Conservation (phyloP, 2,113 vertebrate species). For the Marmota flaviventris region DNA sequence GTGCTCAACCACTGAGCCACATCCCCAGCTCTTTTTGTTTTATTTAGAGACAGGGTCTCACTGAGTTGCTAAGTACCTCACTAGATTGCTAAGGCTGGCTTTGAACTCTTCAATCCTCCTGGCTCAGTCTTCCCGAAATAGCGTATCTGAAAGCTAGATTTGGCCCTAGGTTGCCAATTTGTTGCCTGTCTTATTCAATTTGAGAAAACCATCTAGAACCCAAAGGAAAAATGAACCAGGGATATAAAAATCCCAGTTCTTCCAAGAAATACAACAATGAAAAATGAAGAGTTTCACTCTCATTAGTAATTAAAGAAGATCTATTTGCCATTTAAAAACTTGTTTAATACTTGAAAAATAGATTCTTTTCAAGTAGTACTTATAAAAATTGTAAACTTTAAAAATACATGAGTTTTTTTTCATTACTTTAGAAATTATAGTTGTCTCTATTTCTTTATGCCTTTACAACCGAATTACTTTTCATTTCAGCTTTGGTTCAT, state of each 20-base stretch:
- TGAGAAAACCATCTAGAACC: not conserved
- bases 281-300: not conserved
- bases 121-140: not conserved
- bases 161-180: not conserved
- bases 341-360: conserved; percentile 35
- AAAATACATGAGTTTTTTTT: not conserved
- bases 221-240: not conserved
- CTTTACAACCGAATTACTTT: not conserved
- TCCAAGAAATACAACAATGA: not conserved
- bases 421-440: not conserved
- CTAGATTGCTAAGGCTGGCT: too few species aligned
- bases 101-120: too few species aligned
- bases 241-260: not conserved
- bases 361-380: not conserved
- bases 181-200: not conserved
- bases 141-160: not conserved
- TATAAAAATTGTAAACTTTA: not conserved
- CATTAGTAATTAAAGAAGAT: not conserved
- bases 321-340: not conserved
- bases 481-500: not conserved
- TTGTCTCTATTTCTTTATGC: not conserved
- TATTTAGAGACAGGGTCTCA: too few species aligned
- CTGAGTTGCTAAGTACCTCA: too few species aligned
- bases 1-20: too few species aligned
- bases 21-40: too few species aligned